Evolutionary conservation across 2,113 vertebrate species (phyloP).

Genomic region (Cyphomyrus discorhynchus): DNA sequence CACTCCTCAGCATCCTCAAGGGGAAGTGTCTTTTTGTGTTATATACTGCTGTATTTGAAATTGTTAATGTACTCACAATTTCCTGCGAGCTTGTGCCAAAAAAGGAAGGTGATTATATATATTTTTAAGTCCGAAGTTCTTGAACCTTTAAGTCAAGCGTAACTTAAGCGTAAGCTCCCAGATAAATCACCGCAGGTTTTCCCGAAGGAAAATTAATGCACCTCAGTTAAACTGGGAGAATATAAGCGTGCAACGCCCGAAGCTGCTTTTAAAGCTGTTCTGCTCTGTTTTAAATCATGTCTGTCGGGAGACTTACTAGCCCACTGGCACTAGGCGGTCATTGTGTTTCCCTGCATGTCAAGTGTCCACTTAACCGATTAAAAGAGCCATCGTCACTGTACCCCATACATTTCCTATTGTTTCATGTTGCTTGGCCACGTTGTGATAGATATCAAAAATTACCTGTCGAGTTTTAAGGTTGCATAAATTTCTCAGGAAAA

Average conservation of each 20-base stretch:
- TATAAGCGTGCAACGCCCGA: not conserved
- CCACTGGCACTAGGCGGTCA: not conserved
- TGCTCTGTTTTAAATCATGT: not conserved
- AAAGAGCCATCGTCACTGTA: not conserved
- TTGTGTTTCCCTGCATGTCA: not conserved
- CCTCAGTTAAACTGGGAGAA: not conserved
- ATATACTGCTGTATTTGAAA: not conserved
- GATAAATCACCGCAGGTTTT: not conserved
- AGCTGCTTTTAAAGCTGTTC: not conserved
- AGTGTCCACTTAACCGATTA: not conserved
- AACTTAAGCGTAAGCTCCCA: not conserved
- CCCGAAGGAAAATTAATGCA: not conserved
- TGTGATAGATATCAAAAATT: not conserved
- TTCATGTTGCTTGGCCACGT: not conserved
- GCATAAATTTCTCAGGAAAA: not conserved
- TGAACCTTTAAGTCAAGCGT: not conserved
- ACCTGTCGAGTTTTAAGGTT: not conserved
- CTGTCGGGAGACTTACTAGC: not conserved
- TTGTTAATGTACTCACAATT: not conserved
- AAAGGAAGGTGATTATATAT: not conserved
- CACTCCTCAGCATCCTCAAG: not conserved
- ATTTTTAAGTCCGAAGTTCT: not conserved
- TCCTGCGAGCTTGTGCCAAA: constrained; percentile 22
- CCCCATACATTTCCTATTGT: not conserved
- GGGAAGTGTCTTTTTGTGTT: not conserved